Evolutionary conservation across 2,888 invertebrate species (phyloP), one percentile per base, ranked within the genome.

Genomic region (Dasysyrphus tricinctus): DNA sequence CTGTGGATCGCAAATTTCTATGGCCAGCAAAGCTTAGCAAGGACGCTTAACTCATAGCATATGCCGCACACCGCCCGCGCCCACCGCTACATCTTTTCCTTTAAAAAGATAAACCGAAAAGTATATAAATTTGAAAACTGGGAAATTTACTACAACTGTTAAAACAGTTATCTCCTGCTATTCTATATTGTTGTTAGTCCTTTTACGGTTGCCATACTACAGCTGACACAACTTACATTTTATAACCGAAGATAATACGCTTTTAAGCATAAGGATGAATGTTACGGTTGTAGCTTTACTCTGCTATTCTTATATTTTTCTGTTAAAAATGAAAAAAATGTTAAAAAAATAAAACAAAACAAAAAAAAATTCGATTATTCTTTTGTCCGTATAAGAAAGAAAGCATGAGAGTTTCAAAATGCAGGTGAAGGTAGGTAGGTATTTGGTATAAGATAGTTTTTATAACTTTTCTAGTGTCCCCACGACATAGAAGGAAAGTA

Each of bases 221-320:
- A 78, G 77, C 81, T 85, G 85, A 78, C 81, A 85, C 81, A 82
- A 86, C 82, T 86, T 86, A 86, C 86, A 86, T 82, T 86, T 86
- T 86, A 86, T 82, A 82, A 82, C 86, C 74, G 59, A 82, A 86
- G 86, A 86, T 86, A 86, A 86, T 86, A 86, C 82, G 82, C 77
- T 82, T 82, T 86, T 83, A 86, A 86, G 86, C 86, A 86, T 82
- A 81, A 86, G 86, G 82, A 86, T 86, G 65, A 86, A 82, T 82
- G 85, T 78, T 42, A 81, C 63, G 78, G 78, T 75, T 70, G 44
- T 82, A 65, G 67, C 49, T 67, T 39, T 82, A 47, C 42, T 65
- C 73, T 65, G 67, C 54, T 63, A 73, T 78, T 78, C 77, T 78
- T 86, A 73, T 78, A 69, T 81, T 65, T 59, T 65, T 59, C 47